phyloP scores from a whole-genome alignment of 2,113 vertebrate species.

The Synodontis membranacea region DNA sequence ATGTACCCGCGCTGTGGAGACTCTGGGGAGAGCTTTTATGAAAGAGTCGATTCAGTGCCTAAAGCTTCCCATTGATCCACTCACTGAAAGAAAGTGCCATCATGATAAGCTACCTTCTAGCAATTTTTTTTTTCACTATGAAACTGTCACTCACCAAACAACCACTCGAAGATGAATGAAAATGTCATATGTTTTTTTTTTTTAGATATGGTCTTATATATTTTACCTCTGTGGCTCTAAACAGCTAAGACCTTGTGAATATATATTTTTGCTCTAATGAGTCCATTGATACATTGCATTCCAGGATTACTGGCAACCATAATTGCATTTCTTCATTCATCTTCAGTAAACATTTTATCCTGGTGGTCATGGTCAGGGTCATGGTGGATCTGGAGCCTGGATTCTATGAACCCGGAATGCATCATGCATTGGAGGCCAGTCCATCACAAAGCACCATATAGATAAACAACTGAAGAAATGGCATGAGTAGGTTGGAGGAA shows the following conservation, averaged over 20 bases:
- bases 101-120: slow-evolving; percentile 25
- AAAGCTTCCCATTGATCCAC: slow-evolving; percentile 34
- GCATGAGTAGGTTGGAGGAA: neutral
- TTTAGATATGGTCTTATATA: slow-evolving; percentile 12
- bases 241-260: neutral
- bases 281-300: neutral
- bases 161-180: neutral
- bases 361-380: slow-evolving; percentile 10
- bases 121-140: neutral
- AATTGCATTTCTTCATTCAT: neutral
- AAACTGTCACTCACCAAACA: slow-evolving; percentile 14
- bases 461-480: neutral
- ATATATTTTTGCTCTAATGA: slow-evolving; percentile 2
- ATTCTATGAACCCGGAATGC: neutral
- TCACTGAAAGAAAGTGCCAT: neutral
- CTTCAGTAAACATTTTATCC: neutral
- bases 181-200: neutral
- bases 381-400: neutral
- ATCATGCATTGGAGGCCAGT: neutral
- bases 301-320: neutral
- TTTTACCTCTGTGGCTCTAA: neutral
- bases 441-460: neutral
- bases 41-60: slow-evolving; percentile 14
- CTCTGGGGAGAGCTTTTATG: neutral
- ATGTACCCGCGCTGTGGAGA: neutral